Evolutionary conservation across 2,888 invertebrate genomes (phyloP), one percentile per base, ranked within the genome.

Genomic region (Leptinotarsa haldemani): DNA sequence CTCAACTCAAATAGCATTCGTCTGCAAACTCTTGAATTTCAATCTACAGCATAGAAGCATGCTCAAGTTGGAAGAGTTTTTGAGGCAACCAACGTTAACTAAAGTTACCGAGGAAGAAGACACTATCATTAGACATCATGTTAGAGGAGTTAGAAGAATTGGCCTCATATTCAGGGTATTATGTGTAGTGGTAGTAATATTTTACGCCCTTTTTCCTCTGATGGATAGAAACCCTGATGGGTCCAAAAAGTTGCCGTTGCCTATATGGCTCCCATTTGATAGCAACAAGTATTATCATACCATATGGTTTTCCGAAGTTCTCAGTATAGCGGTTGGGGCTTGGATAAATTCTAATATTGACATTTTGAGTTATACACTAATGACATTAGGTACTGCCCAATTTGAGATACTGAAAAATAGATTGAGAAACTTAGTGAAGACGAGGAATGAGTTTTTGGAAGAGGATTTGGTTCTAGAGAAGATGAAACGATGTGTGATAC

Each of bases 301-400:
- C 5, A 71, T 79, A 30, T 79, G 73, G 71, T 40, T 52, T 40
- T 61, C 16, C 15, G 75, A 79, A 75, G 58, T 77, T 22, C 12
- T 76, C 4, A 68, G 71, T n/a, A 69, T 79, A 18, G 73, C 72
- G 0, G 25, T 75, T 16, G 74, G 78, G 22, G 79, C 79, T 40
- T 78, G 73, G 75, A 71, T 53, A 12, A 80, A 80, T 74, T 74
- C 69, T 66, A 78, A 70, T 30, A 68, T 80, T 13, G 80, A 80
- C 61, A 67, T 76, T 40, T 61, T 80, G 50, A 78, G 75, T 52
- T 70, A 73, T 12, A 77, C 77, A 61, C 68, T 72, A 52, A 70
- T 75, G 13, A 75, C 70, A 9, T 53, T 77, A 46, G 74, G 72
- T 58, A 71, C 64, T 30, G 53, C 70, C 13, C 77, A 74, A 48